Evolutionary conservation across 2,888 invertebrate species (phyloP).

Genomic region (Pteria penguin): DNA sequence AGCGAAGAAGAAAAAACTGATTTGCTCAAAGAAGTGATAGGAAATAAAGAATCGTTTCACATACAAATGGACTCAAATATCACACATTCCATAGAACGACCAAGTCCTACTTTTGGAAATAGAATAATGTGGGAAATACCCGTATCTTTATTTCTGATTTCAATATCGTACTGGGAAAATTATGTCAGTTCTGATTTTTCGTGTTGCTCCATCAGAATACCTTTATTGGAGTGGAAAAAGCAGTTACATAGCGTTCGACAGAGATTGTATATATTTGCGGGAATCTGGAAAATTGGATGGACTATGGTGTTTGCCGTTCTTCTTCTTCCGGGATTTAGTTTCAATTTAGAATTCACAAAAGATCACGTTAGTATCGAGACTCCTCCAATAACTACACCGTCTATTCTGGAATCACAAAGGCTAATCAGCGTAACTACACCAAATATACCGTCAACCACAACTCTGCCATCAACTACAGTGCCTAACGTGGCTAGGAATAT

Average conservation of each 20-base stretch:
- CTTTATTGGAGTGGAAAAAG: conserved; percentile 62
- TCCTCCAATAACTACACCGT: not conserved
- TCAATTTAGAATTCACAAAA: conserved; percentile 52
- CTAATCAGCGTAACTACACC: not conserved
- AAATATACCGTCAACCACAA: too few relatives aligned
- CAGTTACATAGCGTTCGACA: conserved; percentile 60
- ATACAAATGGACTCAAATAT: conserved; percentile 13
- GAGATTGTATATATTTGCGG: conserved; percentile 64
- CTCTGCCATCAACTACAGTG: not conserved
- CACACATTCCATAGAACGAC: conserved; percentile 24
- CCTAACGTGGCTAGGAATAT: conserved; percentile 1
- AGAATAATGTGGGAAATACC: conserved; percentile 60
- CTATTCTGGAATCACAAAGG: not conserved
- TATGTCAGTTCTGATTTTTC: conserved; percentile 57
- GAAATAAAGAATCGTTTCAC: not conserved
- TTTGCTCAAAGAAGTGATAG: conserved; percentile 41
- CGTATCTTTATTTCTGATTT: conserved; percentile 58
- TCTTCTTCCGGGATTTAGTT: conserved; percentile 59
- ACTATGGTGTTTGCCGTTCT: conserved; percentile 62
- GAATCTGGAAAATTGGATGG: conserved; percentile 63
- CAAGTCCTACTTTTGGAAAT: conserved; percentile 28
- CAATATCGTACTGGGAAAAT: conserved; percentile 65
- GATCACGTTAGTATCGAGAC: not conserved
- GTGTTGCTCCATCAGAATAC: conserved; percentile 50
- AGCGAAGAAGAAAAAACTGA: conserved; percentile 47